Evolutionary conservation across 2,113 vertebrate species (phyloP).

Genomic region (Oceanites oceanicus): DNA sequence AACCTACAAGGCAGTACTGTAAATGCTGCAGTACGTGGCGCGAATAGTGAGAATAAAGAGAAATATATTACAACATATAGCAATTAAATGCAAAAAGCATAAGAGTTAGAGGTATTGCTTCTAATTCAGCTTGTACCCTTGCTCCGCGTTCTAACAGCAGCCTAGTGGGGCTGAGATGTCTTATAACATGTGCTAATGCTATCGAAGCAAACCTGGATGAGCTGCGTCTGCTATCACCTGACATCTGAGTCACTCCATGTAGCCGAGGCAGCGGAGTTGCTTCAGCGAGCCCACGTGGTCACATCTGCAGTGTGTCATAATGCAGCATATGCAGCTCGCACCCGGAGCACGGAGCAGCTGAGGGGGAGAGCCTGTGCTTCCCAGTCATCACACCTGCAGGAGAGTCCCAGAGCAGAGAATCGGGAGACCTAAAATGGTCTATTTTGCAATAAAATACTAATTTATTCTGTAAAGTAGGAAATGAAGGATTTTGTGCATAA

Average conservation of each 20-base stretch:
- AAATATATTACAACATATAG: fast-evolving
- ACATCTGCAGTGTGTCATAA: constrained; percentile 49
- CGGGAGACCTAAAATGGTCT: fast-evolving
- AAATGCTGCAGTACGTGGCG: not conserved
- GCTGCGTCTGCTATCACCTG: not conserved
- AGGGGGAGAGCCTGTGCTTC: not conserved
- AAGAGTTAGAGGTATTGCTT: not conserved
- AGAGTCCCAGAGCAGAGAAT: not conserved
- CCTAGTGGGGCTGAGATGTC: not conserved
- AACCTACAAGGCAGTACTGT: not conserved
- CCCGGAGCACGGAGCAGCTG: not conserved
- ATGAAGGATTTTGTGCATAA: fast-evolving
- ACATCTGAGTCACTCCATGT: not conserved
- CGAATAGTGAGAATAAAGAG: not conserved
- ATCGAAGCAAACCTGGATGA: fast-evolving
- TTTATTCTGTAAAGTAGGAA: not conserved
- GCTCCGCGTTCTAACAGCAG: not conserved
- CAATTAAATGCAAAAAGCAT: not conserved
- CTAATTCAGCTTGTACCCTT: not conserved
- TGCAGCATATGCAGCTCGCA: not conserved
- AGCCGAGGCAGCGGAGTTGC: not conserved
- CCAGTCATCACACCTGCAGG: not conserved
- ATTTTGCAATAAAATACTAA: fast-evolving
- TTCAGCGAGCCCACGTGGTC: not conserved
- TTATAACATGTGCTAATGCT: fast-evolving